Evolutionary conservation across 1,140 invertebrate genomes (phyloP), one percentile per base, ranked within the genome.

Genomic region (Subanguina moxae): DNA sequence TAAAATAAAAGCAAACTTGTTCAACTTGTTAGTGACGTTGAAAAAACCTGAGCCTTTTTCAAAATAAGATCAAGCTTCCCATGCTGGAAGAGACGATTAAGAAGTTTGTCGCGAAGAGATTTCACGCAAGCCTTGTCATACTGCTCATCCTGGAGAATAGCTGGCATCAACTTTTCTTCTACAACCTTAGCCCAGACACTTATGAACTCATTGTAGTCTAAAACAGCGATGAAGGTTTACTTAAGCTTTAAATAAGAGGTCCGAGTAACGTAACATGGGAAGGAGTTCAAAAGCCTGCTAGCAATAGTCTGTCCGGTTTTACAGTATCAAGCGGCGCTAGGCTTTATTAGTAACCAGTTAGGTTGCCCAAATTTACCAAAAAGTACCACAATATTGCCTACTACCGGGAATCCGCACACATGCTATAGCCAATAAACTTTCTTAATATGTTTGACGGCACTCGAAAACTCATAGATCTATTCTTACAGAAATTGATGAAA

Each of bases 171-270:
- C 23, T 7, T 15, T 7, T 52, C 23, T 15, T 52, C 48, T 15
- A 52, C 48, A 52, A 52, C 23, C n/a, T 52, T 3, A 3, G 48
- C n/a, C 48, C 48, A 52, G 1, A 15, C 48, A 25, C n/a, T 25
- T 3, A 52, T 25, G 48, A 52, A 52, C 23, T 52, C 48, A 52
- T 52, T 52, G 48, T 21, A 52, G 48, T 52, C 48, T 52, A 52
- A 52, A 52, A 15, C 23, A 11, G 32, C 32, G 11, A 38, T 5
- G 11, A 5, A 38, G 11, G 3, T 38, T 38, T 5, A 38, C 11
- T 38, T 5, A 38, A 38, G 11, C 11, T 38, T 38, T 38, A n/a
- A n/a, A n/a, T n/a, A n/a, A n/a, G n/a, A n/a, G n/a, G n/a, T n/a
- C n/a, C n/a, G n/a, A n/a, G n/a, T n/a, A n/a, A n/a, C n/a, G n/a